These are phyloP conservation scores for Tholera decimalis DNA, from an alignment of 2,888 invertebrate species.

Conservation along the genomic window DNA sequence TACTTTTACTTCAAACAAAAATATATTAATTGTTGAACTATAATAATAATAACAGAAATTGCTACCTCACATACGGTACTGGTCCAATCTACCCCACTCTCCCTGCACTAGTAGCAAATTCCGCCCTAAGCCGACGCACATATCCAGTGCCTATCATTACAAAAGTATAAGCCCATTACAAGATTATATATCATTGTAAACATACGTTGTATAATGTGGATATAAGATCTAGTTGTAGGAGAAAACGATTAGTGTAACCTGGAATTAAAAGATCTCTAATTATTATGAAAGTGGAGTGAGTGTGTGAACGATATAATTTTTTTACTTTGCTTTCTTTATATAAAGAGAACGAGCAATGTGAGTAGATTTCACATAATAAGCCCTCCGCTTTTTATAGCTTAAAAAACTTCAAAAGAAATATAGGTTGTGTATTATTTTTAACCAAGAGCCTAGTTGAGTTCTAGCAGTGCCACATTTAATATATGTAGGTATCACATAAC, in stretches of 20 bases:
- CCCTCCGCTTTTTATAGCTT: no score
- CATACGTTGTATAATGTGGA: conserved; percentile 76
- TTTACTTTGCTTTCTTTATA: conserved; percentile 5
- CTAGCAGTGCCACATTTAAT: no score
- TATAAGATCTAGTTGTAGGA: conserved; percentile 21
- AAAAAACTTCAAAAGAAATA: no score
- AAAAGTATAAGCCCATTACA: conserved; percentile 84
- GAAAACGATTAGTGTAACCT: conserved; percentile 44
- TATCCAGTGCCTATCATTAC: conserved; percentile 84
- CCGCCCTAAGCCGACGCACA: conserved; percentile 81
- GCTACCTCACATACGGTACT: conserved; percentile 9
- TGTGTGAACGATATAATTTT: conserved; percentile 1
- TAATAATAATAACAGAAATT: no score
- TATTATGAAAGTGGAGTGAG: conserved; percentile 32
- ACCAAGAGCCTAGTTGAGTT: no score
- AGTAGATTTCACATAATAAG: no score
- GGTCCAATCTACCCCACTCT: conserved; percentile 60
- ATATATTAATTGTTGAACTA: background rate
- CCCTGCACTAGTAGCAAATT: conserved; percentile 72
- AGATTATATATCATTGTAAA: conserved; percentile 85
- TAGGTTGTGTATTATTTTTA: no score
- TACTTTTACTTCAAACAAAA: no score
- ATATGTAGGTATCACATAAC: no score
- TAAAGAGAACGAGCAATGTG: no score
- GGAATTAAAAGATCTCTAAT: conserved; percentile 50